Evolutionary conservation across 2,113 vertebrate genomes (phyloP), one percentile per base, ranked within the genome.

Genomic region (Cyprinus carpio): DNA sequence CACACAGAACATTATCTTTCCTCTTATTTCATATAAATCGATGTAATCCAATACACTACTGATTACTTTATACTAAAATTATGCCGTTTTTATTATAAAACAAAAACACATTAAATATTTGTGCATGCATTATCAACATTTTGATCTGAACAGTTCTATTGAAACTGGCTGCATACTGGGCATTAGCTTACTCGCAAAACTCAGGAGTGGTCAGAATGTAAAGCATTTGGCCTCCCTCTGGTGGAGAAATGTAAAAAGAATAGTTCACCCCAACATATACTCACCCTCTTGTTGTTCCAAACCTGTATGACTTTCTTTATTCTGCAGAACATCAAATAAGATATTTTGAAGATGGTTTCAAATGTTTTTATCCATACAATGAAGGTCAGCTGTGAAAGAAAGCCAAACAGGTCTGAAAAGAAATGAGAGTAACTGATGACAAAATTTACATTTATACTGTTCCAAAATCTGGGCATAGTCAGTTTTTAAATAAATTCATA

Each of bases 221-320:
- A 9, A 67, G 79, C 1, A 69, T 51, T 62, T 31, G 25, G 40
- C 16, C 62, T 69, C 79, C 79, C 79, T 81, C 79, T 81, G 10
- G 62, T 81, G 79, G 79, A 51, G 79, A 69, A 65, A 51, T 34
- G 16, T 20, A 67, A 20, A 49, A 46, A 51, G 4, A 76, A 76
- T 43, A 54, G 2, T 2, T 25, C 72, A 75, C 11, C 23, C 37
- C 23, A n/a, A 43, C 71, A 43, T 43, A 5, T 23, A 40, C 34
- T n/a, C 29, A 71, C 4, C 9, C 16, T 72, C 13, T 16, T 2
- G 18, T 71, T 2, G 4, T 71, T 37, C 12, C 37, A 74, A 43
- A 46, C 23, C 37, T 25, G 20, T n/a, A 25, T 43, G 4, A 43
- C 37, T n/a, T 34, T 2, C 18, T 37, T 72, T 72, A 12, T 11